Conservation (phyloP, 2,797 vertebrate genomes). For the Poeciliopsis turneri region DNA sequence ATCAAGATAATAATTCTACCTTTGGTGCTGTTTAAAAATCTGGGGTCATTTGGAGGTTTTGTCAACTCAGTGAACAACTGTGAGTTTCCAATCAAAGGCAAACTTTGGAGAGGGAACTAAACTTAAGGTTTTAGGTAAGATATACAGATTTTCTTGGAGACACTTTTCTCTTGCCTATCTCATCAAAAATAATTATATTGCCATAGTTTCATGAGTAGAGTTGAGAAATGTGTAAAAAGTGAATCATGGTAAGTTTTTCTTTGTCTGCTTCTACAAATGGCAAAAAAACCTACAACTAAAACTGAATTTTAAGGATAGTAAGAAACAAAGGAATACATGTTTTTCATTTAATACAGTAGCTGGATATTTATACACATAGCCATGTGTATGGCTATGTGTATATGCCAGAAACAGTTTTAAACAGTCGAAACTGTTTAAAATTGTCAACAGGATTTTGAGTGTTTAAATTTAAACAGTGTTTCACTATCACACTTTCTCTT, state of each 20-base stretch:
- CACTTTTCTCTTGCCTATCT: not conserved
- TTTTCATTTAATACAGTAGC: not conserved
- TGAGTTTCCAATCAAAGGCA: not conserved
- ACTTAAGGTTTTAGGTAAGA: not conserved
- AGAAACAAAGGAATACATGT: not conserved
- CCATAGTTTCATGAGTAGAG: not conserved
- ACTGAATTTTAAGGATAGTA: not conserved
- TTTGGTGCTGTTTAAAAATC: not conserved
- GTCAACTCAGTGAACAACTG: not conserved
- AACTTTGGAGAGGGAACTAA: not conserved
- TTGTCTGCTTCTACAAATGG: not conserved
- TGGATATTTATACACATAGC: not conserved
- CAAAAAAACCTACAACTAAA: not conserved
- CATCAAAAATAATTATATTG: not conserved
- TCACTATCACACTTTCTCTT: not conserved
- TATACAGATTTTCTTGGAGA: not conserved
- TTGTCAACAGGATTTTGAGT: not conserved
- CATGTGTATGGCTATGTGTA: too few species aligned
- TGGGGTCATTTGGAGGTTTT: not conserved
- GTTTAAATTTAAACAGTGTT: not conserved
- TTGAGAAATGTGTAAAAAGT: not conserved
- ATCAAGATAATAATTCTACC: not conserved
- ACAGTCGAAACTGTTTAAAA: not conserved
- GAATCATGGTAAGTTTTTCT: not conserved
- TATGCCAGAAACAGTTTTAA: too few species aligned